Evolutionary conservation across 2,888 invertebrate genomes (phyloP), one percentile per base, ranked within the genome.

Genomic region (Lamellibrachia satsuma): DNA sequence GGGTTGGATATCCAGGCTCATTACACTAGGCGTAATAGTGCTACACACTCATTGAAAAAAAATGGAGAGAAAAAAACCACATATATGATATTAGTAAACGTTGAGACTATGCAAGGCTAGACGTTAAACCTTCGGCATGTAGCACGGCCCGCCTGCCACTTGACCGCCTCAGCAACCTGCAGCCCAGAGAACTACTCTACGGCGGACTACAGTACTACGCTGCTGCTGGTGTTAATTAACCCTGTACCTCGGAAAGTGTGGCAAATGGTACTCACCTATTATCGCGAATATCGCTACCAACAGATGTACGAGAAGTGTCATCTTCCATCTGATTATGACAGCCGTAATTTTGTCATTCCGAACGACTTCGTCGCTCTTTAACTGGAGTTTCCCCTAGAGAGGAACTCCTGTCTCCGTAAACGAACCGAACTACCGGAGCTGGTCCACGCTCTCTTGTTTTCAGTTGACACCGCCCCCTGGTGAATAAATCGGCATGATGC

Each of bases 261-360:
- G 15, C 75, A 75, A 75, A 75, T 75, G 15, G 75, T 75, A 75
- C 75, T 75, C 75, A 75, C 75, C 75, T 75, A 75, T 75, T 75
- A 75, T 75, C 22, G 75, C 75, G 75, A 75, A 22, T 75, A n/a
- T n/a, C 75, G 75, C 75, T 75, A 75, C 22, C 75, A 75, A 75
- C 22, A 75, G 1, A 75, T 75, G 75, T 75, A 75, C n/a, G 22
- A 75, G 75, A 75, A 75, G 75, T 22, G 75, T 22, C 75, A 75
- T 75, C 75, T 75, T 75, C 75, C 75, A 75, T 75, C 75, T 75
- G 75, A 75, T 75, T 75, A 75, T 75, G 75, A n/a, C 22, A 75
- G 75, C 75, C 75, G 75, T 75, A 75, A 75, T 11, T 75, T 3
- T 75, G 75, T 75, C 75, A 75, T 75, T 75, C 75, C 75, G 75